phyloP scores from a whole-genome alignment of 2,113 vertebrate genomes.

The Trogon surrucura region DNA sequence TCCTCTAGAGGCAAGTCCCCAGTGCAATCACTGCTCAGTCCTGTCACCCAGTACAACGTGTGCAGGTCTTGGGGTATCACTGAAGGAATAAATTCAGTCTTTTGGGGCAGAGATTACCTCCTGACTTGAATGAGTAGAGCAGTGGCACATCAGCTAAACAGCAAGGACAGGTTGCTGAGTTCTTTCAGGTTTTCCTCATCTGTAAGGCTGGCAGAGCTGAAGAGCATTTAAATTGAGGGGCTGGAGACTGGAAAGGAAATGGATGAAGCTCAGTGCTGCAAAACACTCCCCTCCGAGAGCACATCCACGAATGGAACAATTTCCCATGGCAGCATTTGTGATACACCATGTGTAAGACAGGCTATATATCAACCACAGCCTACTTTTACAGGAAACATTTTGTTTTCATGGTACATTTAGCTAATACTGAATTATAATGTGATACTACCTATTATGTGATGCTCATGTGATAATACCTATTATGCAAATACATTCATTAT shows the following conservation, averaged over 20 bases:
- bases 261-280: background rate
- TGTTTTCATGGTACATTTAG: constrained; percentile 79
- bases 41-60: background rate
- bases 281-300: background rate
- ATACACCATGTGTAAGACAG: background rate
- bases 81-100: background rate
- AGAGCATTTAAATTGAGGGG: background rate
- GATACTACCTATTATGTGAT: constrained; percentile 75
- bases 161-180: background rate
- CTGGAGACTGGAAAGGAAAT: background rate
- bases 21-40: fast-evolving
- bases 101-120: background rate
- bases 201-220: background rate
- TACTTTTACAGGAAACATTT: constrained; percentile 60
- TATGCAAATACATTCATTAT: constrained; percentile 80
- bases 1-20: background rate
- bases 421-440: constrained; percentile 75
- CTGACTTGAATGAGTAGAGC: background rate
- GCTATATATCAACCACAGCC: constrained; percentile 29
- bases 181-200: background rate
- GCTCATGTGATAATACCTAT: constrained; percentile 72
- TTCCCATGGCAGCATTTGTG: background rate
- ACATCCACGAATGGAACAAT: background rate
- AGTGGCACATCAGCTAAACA: background rate
- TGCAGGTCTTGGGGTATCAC: background rate